Base-by-base conservation (phyloP, 2,113 vertebrate species). In the Apodemus sylvaticus region DNA sequence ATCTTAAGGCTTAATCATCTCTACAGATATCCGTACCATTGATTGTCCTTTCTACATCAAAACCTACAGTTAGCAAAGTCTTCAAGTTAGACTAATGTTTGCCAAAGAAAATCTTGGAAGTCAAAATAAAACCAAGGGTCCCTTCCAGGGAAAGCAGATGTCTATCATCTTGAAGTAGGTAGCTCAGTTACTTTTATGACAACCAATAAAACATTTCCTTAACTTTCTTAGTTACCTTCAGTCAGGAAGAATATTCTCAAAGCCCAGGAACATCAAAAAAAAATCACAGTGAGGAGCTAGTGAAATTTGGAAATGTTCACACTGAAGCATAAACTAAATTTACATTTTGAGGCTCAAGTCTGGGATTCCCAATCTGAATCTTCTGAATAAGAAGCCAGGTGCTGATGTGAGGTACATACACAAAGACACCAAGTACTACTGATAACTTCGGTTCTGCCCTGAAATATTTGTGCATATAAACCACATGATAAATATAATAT, bases 21-120 rank as follows among this genome's bases (percentile, higher is more conserved):
- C 14, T 76, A 81, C 68, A 95, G 90, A 70, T 71, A 36, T 71
- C 17, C 19, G 70, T 70, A 58, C 78, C 70, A 88, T 89, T 96
- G 91, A 96, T 90, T 95, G 58, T 42, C 78, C 36, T 48, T 73
- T 53, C 62, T 48, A 86, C 26, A 86, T 26, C 62, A 83, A 86
- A 94, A 92, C 58, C 53, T 60, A 76, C 31, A 66, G 60, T 87
- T 90, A 86, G 87, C 71, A 94, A 92, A 89, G 87, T 90, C 48
- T 90, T 95, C 89, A 90, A 95, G 13, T 36, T 83, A 53, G 45
- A 31, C 53, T 90, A 66, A 82, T 83, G 24, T 96, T 94, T 94
- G 82, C 48, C 93, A 34, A 97, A 71, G 39, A 91, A 95, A 96
- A 93, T 68, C 22, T n/a, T 95, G 93, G 62, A 90, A 95, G 26